Evolutionary conservation across 1,140 invertebrate species (phyloP), one percentile per base, ranked within the genome.

Genomic region (Drosophila hydei): DNA sequence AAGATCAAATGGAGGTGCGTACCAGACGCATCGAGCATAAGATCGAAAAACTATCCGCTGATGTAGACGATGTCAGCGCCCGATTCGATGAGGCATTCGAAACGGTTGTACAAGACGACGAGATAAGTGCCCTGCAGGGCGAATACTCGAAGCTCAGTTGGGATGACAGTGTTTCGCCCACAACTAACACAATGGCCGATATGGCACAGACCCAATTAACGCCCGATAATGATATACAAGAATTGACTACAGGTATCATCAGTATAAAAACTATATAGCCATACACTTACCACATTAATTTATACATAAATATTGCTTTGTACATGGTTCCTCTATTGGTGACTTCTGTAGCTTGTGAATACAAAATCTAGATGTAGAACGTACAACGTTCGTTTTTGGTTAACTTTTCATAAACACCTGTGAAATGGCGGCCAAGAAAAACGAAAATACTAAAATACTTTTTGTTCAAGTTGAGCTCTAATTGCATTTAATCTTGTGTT

Each of bases 1-100:
- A 90, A 51, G 85, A 90, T 25, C 92, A 92, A 83, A 75, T 91
- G 27, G 91, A 62, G 21, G 36, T 74, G 27, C 83, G 78, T 27
- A 89, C 69, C 52, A 76, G 85, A 74, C 91, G 93, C 63, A 92
- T 94, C 43, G 94, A 94, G 77, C 89, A 92, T 52, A 93, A 93
- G 83, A 94, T 94, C 81, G 93, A 94, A 87, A 91, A 93, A 75
- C 92, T 94, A 91, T 93, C 93, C 63, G 93, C 93, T 9, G 76
- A 90, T 52, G 40, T 89, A 56, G 89, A 93, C 54, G 87, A 87
- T 43, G 68, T 89, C 12, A 78, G 75, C 51, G 72, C 56, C 38
- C 68, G 74, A 30, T 91, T 91, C 33, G 89, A 91, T 69, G 79
- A 89, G 51, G 65, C 78, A 21, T 91, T 91, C 25, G 88, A 90